These are phyloP conservation scores for Acrobeloides nanus DNA, from an alignment of 2,888 invertebrate species.

Conservation along the genomic window DNA sequence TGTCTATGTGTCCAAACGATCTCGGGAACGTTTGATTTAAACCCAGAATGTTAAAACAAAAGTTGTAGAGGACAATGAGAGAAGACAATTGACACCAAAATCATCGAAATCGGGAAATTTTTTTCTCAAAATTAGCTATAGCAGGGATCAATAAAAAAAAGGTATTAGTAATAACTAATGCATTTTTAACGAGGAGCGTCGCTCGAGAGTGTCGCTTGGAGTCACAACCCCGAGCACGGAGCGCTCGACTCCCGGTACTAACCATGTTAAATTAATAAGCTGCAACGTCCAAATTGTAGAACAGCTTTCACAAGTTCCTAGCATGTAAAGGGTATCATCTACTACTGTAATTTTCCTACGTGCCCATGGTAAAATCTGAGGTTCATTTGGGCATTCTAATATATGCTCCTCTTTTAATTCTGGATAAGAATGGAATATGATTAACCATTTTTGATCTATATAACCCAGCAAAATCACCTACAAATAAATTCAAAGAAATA, in stretches of 20 bases:
- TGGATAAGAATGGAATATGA: conserved; percentile 16
- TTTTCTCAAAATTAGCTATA: background rate
- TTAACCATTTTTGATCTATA: conserved; percentile 21
- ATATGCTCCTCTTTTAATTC: conserved; percentile 15
- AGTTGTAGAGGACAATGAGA: too few relatives aligned
- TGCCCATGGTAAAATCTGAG: conserved; percentile 18
- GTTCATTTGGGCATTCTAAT: conserved; percentile 26
- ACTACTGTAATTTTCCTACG: conserved; percentile 21
- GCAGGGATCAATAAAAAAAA: background rate
- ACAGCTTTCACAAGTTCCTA: conserved; percentile 28
- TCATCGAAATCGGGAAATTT: too few relatives aligned
- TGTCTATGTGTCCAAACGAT: too few relatives aligned
- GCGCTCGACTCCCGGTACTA: too few relatives aligned
- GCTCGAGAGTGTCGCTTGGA: too few relatives aligned
- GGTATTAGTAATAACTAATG: too few relatives aligned
- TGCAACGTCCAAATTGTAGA: conserved; percentile 27
- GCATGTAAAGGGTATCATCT: conserved; percentile 21
- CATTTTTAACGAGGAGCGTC: too few relatives aligned
- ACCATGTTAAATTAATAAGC: conserved; percentile 19
- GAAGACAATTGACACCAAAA: too few relatives aligned
- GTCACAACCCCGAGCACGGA: too few relatives aligned
- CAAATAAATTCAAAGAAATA: too few relatives aligned
- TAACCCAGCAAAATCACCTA: conserved; percentile 19
- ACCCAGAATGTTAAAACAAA: too few relatives aligned
- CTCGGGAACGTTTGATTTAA: too few relatives aligned